Evolutionary conservation across 2,888 invertebrate species (phyloP), one percentile per base, ranked within the genome.

Genomic region (Eristalinus aeneus): DNA sequence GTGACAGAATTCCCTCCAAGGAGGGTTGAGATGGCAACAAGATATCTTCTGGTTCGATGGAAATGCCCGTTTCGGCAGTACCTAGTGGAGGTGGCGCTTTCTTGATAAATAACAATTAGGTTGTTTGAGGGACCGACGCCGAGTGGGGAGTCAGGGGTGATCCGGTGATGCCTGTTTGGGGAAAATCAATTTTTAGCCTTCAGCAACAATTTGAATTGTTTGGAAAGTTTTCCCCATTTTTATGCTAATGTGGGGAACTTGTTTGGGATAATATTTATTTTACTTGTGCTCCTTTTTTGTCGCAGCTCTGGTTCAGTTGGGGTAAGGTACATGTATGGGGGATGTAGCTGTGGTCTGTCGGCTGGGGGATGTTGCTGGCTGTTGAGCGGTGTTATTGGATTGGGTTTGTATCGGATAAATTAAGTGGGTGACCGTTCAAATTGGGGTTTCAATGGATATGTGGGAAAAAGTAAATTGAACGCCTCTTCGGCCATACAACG

Each of bases 111-210:
- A 71, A 71, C 74, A 74, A 65, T 74, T 74, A 65, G 54, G 58
- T 56, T 20, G 31, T 36, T 39, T 16, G 16, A n/a, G 16, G 16
- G 46, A n/a, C 6, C 12, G 39, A n/a, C n/a, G 10, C 12, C 34
- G 16, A 23, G 58, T 2, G 27, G 46, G 46, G 0, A 5, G 46
- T 6, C 16, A 12, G 56, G 31, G 69, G 69, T 22, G 58, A 8
- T 27, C 16, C n/a, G 16, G 32, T 60, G 65, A 58, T 58, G 22
- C 58, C 65, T 46, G 71, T 60, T 31, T 27, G 65, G 65, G 12
- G 69, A 53, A 64, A 82, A 77, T 82, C 77, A 82, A 82, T 82
- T 82, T 72, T 39, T 36, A 60, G 71, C 72, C 54, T 16, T 58
- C 23, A 64, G 64, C 58, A 56, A 75, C 58, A 39, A 76, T 67